Percentiles rank a stretch among this genome's conserved stretches.
Evolutionary conservation across 2,888 invertebrate genomes (phyloP).

Genomic region (Acronicta leporina): DNA sequence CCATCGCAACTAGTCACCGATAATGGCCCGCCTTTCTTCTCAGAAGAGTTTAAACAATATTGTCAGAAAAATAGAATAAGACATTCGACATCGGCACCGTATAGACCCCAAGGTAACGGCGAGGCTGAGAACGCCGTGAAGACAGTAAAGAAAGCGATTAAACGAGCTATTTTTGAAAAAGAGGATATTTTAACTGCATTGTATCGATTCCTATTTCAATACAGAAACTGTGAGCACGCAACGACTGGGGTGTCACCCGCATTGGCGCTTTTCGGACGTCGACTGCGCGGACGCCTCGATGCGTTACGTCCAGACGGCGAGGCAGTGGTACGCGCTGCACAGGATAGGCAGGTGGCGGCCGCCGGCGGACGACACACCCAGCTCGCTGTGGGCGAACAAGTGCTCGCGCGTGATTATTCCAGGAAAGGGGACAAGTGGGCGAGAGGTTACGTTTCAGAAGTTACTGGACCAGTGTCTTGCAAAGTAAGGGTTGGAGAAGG

Average conservation of each 20-base stretch:
- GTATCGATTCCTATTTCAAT: not conserved
- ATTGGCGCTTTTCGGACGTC: not conserved
- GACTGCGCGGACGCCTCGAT: not conserved
- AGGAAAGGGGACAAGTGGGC: not conserved
- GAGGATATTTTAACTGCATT: not conserved
- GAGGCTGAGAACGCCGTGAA: slow-evolving; percentile 2
- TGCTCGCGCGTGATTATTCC: not conserved
- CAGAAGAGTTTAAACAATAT: slow-evolving; percentile 2
- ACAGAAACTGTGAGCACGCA: not conserved
- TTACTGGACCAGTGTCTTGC: not conserved
- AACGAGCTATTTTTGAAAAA: slow-evolving; percentile 1
- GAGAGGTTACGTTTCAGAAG: not conserved
- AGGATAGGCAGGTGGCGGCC: not conserved
- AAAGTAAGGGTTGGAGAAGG: not conserved
- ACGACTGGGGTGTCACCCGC: not conserved
- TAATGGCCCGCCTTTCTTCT: slow-evolving; percentile 1
- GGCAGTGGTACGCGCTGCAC: not conserved
- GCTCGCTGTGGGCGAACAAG: not conserved
- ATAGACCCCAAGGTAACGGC: slow-evolving; percentile 3
- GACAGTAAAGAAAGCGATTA: not conserved
- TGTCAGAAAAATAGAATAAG: slow-evolving; percentile 1
- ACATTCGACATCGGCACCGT: slow-evolving; percentile 3
- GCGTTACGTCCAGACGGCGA: not conserved
- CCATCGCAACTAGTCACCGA: slow-evolving; percentile 4
- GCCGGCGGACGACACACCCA: not conserved